Conservation (phyloP, 2,797 vertebrate genomes). For the Intellagama lesueurii region DNA sequence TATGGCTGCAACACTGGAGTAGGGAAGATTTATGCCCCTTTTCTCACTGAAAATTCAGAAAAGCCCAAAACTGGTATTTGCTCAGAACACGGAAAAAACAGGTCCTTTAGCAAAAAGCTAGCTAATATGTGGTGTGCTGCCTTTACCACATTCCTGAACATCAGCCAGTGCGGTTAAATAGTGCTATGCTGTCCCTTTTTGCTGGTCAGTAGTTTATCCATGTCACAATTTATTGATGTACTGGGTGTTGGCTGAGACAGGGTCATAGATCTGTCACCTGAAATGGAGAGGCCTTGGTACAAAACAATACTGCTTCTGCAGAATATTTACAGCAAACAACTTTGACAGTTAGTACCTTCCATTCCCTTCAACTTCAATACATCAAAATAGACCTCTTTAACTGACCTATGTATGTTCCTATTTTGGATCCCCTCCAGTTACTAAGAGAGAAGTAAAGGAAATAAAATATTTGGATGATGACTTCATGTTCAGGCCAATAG, state of each 20-base stretch:
- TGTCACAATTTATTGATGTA: slow-evolving; percentile 41
- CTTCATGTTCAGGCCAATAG: background rate
- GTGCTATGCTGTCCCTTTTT: slow-evolving; percentile 22
- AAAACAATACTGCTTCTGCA: slow-evolving; percentile 17
- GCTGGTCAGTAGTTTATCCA: slow-evolving; percentile 33
- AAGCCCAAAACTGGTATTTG: background rate
- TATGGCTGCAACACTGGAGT: background rate
- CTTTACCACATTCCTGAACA: background rate
- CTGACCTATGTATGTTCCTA: background rate
- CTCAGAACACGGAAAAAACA: too few species aligned
- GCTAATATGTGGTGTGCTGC: background rate
- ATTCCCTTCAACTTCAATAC: background rate
- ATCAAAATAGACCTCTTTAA: slow-evolving; percentile 14
- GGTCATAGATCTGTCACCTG: slow-evolving; percentile 35
- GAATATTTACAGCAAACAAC: slow-evolving; percentile 13
- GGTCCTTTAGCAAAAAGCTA: background rate
- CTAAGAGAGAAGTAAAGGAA: background rate
- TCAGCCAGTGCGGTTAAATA: slow-evolving; percentile 4
- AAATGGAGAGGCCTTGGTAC: slow-evolving; percentile 19
- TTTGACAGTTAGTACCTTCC: slow-evolving; percentile 20
- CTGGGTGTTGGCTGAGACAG: slow-evolving; percentile 9
- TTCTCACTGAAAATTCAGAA: background rate
- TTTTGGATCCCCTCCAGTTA: background rate
- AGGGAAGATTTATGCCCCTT: background rate
- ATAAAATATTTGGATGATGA: background rate